phyloP scores from a whole-genome alignment of 2,797 vertebrate species.

The Pseudomugil tenellus region DNA sequence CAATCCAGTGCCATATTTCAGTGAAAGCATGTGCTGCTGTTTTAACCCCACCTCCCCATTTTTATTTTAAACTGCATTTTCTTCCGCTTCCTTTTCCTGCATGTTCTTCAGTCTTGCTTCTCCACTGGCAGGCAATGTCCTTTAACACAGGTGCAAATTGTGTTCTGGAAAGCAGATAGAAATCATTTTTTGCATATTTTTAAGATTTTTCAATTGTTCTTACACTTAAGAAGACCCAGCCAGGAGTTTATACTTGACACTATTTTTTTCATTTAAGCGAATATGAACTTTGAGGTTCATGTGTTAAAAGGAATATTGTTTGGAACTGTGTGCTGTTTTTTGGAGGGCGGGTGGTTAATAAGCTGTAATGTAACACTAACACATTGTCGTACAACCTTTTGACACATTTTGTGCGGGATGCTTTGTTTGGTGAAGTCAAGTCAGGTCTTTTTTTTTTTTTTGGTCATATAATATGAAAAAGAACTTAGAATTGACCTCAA shows the following conservation, averaged over 20 bases:
- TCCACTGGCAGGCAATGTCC: not conserved
- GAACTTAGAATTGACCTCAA: not conserved
- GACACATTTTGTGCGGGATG: not conserved
- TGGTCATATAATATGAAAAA: not conserved
- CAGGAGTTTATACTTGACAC: not conserved
- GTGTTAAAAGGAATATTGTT: not conserved
- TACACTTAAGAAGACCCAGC: not conserved
- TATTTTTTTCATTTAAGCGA: not conserved
- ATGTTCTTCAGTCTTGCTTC: not conserved
- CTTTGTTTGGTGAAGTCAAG: too few species aligned
- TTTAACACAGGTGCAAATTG: not conserved
- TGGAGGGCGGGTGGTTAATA: not conserved
- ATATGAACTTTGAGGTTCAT: not conserved
- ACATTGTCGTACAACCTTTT: not conserved
- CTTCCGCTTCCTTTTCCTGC: not conserved
- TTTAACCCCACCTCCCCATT: too few species aligned
- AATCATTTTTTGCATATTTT: not conserved
- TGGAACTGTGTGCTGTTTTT: not conserved
- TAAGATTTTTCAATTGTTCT: not conserved
- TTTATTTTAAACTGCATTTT: not conserved
- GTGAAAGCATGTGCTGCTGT: not conserved
- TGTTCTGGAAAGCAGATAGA: not conserved
- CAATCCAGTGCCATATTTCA: not conserved
- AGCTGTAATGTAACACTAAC: not conserved
- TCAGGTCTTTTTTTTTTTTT: not conserved